phyloP scores from a whole-genome alignment of 2,888 invertebrate species.

The Drosophila parthenogenetica region DNA sequence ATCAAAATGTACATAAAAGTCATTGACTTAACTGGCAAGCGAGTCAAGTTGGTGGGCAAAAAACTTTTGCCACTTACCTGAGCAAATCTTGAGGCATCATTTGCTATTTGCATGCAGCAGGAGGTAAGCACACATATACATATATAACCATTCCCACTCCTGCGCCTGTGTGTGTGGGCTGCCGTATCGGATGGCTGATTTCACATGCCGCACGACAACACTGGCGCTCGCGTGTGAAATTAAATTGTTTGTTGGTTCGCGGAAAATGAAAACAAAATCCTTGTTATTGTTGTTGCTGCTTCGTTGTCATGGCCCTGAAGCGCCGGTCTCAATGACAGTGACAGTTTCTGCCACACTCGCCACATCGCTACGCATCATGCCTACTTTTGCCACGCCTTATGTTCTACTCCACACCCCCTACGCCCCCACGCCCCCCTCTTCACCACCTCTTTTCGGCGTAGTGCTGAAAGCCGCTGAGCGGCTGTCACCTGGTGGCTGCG shows the following conservation, averaged over 20 bases:
- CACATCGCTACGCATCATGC: slow-evolving; percentile 11
- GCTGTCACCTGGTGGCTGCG: slow-evolving; percentile 55
- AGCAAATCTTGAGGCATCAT: slow-evolving; percentile 64
- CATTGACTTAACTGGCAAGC: slow-evolving; percentile 64
- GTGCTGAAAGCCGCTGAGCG: slow-evolving; percentile 51
- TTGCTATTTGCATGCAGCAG: slow-evolving; percentile 57
- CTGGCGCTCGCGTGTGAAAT: slow-evolving; percentile 81
- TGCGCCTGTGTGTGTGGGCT: slow-evolving; percentile 22
- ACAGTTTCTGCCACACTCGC: slow-evolving; percentile 21
- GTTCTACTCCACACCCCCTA: slow-evolving; percentile 2
- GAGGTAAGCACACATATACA: neutral
- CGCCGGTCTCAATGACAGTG: slow-evolving; percentile 30
- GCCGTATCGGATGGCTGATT: slow-evolving; percentile 66
- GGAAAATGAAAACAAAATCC: slow-evolving; percentile 71
- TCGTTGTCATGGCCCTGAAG: slow-evolving; percentile 22
- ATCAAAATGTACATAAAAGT: slow-evolving; percentile 81
- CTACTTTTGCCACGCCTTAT: neutral
- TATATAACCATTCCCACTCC: too few species aligned
- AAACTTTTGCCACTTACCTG: slow-evolving; percentile 56
- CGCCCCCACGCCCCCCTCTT: neutral
- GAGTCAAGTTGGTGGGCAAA: slow-evolving; percentile 23
- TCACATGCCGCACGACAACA: slow-evolving; percentile 80
- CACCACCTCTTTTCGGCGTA: slow-evolving; percentile 4
- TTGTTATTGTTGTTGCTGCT: slow-evolving; percentile 32
- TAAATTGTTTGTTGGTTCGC: slow-evolving; percentile 78